Conservation (phyloP, 1,140 invertebrate species). For the Lepidurus packardi region DNA sequence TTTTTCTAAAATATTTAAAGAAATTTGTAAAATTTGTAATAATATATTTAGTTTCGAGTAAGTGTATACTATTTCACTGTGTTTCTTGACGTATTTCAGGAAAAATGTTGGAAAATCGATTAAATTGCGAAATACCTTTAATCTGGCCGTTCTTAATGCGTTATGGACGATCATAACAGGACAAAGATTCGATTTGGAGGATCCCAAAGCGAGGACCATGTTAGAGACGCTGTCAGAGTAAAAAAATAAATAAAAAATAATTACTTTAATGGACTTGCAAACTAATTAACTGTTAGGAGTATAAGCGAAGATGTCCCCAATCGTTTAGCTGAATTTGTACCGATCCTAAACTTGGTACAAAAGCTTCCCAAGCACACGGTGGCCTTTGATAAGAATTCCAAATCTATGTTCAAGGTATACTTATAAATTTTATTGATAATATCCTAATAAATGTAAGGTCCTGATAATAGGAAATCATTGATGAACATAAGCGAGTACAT, state of each 20-base stretch:
- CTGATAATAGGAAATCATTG: neutral
- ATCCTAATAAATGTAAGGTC: neutral
- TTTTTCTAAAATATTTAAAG: neutral
- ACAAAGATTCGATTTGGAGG: neutral
- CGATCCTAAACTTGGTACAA: neutral
- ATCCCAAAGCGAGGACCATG: neutral
- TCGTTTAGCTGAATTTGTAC: neutral
- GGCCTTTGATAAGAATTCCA: neutral
- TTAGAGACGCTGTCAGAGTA: neutral
- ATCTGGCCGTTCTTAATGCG: neutral
- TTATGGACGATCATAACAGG: neutral
- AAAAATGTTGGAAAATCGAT: neutral
- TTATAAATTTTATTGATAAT: neutral
- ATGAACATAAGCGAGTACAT: neutral
- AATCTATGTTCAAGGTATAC: neutral
- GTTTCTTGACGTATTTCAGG: too few species aligned
- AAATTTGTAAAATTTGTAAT: too few species aligned
- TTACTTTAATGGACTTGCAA: neutral
- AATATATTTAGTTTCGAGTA: too few species aligned
- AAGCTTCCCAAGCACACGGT: neutral
- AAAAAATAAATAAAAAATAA: too few species aligned
- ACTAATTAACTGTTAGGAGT: neutral
- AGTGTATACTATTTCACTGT: too few species aligned
- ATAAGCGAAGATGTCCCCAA: neutral
- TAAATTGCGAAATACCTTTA: neutral